These are phyloP conservation scores for Coronaproctus castanopsis DNA, from an alignment of 2,888 invertebrate genomes.

Conservation along the genomic window DNA sequence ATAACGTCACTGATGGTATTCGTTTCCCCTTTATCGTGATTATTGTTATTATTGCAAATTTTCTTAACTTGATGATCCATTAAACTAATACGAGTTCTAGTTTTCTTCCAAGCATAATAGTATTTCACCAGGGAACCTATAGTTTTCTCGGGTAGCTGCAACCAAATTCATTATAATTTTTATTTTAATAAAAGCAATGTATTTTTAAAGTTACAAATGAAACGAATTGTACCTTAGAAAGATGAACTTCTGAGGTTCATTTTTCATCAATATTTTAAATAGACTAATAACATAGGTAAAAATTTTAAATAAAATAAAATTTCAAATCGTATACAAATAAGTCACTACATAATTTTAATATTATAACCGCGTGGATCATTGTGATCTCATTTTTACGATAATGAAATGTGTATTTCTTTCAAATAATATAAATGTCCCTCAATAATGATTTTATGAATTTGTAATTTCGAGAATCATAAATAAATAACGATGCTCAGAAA, in stretches of 20 bases:
- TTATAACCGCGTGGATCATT: no score
- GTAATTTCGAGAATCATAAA: no score
- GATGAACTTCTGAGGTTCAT: not conserved
- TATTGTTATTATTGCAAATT: constrained; percentile 30
- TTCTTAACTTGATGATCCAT: constrained; percentile 68
- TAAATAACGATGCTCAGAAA: no score
- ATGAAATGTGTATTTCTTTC: no score
- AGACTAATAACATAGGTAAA: no score
- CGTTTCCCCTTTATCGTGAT: constrained; percentile 12
- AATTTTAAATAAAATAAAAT: no score
- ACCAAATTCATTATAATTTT: no score
- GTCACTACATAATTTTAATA: no score
- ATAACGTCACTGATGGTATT: constrained; percentile 40
- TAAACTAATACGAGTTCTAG: constrained; percentile 69
- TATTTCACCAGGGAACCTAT: constrained; percentile 90
- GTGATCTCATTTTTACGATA: no score
- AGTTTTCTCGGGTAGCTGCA: constrained; percentile 84
- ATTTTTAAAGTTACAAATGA: not conserved
- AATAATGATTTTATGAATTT: no score
- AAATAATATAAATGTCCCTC: no score
- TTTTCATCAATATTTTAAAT: not conserved
- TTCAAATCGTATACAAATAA: no score
- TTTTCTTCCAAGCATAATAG: constrained; percentile 97
- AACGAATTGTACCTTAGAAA: not conserved
- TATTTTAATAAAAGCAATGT: not conserved